Evolutionary conservation across 2,888 invertebrate genomes (phyloP), one percentile per base, ranked within the genome.

Genomic region (Ochropacha duplaris): DNA sequence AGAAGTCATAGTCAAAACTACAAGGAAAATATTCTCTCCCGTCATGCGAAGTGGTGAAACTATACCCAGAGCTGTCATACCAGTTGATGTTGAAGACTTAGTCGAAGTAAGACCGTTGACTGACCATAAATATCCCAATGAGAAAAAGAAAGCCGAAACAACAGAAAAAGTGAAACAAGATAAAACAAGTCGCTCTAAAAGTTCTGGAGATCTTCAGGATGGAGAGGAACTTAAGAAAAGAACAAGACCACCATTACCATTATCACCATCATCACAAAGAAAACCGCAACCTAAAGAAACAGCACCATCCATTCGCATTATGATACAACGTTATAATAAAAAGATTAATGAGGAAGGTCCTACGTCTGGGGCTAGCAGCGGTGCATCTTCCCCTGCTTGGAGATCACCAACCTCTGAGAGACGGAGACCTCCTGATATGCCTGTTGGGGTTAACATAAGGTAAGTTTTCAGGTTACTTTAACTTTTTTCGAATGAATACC

Each of bases 1-100:
- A 50, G 96, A 96, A 78, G 94, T 97, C 0, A 96, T 97, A 65
- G 96, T 97, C 0, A 96, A 96, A 83, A 97, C 97, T 0, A 96
- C 96, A 49, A 93, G 96, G 57, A 96, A 96, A 88, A 94, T 97
- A 68, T 97, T 97, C 65, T 96, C 96, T 0, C 96, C 96, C 0
- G 94, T 96, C 4, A 94, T 94, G 1, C 87, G 94, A 58, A 93
- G 93, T 55, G 93, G 93, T n/a, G 93, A 93, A 74, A 84, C 93
- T 2, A 82, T 93, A 5, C 88, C 93, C 0, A 86, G 91, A 70
- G 93, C 94, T 2, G 94, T 94, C 0, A 93, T 94, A 76, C 91
- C 52, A 8, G 52, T 52, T 4, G 19, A 52, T 22, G 52, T 52
- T 52, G 52, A 52, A 59, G 88, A 88, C 54, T 65, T 84, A 50